These are phyloP conservation scores for Paratrypauchen microcephalus DNA, from an alignment of 2,797 vertebrate genomes.

Conservation along the genomic window DNA sequence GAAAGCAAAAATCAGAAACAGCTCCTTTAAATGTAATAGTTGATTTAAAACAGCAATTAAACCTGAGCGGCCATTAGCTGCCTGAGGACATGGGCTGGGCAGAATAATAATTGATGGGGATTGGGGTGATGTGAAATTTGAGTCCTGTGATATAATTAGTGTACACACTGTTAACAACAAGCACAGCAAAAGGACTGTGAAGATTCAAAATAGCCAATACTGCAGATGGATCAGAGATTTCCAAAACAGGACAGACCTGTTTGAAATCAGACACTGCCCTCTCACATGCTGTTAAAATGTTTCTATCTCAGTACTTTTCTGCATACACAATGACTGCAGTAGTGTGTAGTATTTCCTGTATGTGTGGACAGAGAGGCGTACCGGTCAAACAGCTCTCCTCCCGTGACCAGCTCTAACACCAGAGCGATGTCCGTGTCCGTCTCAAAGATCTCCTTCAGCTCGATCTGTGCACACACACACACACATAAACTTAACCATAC, in stretches of 20 bases:
- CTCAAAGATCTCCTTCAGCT: constrained; percentile 91
- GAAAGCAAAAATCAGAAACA: too few species aligned
- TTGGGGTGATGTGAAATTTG: too few species aligned
- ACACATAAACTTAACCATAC: background rate
- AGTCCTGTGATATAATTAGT: too few species aligned
- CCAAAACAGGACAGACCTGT: background rate
- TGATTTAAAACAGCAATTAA: too few species aligned
- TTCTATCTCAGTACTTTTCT: too few species aligned
- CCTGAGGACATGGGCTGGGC: too few species aligned
- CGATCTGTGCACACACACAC: constrained; percentile 74
- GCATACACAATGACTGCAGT: too few species aligned
- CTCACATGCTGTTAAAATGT: background rate
- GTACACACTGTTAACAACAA: background rate
- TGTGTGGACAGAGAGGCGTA: constrained; percentile 46
- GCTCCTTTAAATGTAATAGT: too few species aligned
- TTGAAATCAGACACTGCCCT: background rate
- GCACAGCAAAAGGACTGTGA: background rate
- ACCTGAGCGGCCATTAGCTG: too few species aligned
- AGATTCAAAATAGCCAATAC: background rate
- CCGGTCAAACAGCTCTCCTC: constrained; percentile 92
- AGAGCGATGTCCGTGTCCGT: constrained; percentile 83
- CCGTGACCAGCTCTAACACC: constrained; percentile 87
- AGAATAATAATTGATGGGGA: too few species aligned
- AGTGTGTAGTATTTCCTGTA: too few species aligned
- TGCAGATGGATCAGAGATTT: background rate